A percentile compares a stretch with the other conserved stretches of the same genome.
Evolutionary conservation across 2,113 vertebrate genomes (phyloP).

Genomic region (Tenebrosternarchus preto): DNA sequence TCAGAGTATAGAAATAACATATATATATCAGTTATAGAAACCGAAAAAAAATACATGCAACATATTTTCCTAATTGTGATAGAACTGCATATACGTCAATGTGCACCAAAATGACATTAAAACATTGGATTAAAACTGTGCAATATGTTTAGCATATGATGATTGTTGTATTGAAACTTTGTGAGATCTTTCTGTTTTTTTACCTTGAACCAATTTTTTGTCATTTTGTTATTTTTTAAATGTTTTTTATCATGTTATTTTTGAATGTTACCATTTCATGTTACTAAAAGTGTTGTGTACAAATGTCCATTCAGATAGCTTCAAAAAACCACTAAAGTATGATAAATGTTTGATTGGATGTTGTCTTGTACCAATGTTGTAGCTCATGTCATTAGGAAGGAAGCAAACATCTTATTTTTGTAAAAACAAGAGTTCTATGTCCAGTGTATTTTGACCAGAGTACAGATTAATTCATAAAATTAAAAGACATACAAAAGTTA

Average conservation of each 20-base stretch:
- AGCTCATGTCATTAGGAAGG: not conserved
- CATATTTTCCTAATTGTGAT: too few species aligned
- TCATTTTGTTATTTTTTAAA: not conserved
- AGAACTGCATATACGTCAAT: too few species aligned
- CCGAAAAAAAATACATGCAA: not conserved
- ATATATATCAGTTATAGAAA: not conserved
- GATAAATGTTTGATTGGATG: not conserved
- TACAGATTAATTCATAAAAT: not conserved
- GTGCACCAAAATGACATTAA: too few species aligned
- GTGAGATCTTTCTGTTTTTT: slow-evolving; percentile 21
- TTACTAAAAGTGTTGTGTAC: not conserved
- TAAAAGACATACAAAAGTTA: not conserved
- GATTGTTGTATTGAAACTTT: not conserved
- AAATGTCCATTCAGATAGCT: not conserved
- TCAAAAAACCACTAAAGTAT: not conserved
- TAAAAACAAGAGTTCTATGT: not conserved
- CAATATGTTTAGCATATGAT: not conserved
- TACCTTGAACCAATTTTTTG: not conserved
- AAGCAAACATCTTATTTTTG: not conserved
- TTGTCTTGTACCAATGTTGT: not conserved
- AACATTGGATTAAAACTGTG: not conserved
- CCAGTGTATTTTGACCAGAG: not conserved
- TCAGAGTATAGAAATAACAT: not conserved
- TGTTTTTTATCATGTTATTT: too few species aligned
- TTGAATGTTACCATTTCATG: not conserved